Conservation (phyloP, 2,113 vertebrate genomes). For the Callithrix jacchus region DNA sequence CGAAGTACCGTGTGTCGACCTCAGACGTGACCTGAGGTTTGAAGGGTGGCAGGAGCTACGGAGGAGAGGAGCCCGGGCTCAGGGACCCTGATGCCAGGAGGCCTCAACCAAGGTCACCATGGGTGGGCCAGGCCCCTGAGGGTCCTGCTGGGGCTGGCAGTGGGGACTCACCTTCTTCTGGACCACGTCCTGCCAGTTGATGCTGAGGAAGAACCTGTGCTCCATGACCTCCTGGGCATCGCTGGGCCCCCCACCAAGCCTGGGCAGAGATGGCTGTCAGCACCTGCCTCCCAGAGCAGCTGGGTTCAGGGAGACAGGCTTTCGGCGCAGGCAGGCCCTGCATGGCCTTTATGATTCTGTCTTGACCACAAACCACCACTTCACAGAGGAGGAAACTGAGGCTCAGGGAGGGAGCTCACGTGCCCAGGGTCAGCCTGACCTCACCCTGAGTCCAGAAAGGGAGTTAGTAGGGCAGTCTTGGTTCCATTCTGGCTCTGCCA, state of each 20-base stretch:
- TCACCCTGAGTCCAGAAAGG: accelerated
- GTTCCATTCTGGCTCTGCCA: neutral
- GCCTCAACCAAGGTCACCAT: neutral
- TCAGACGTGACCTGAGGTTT: constrained; percentile 96
- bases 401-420: neutral
- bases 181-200: constrained; percentile 95
- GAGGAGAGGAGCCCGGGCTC: constrained; percentile 22
- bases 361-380: neutral
- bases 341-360: neutral
- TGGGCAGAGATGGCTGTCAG: constrained; percentile 72
- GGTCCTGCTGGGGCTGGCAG: neutral
- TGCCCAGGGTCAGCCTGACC: neutral
- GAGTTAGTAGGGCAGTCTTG: accelerated
- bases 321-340: neutral
- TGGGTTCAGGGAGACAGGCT: neutral
- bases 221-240: constrained; percentile 97
- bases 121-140: accelerated
- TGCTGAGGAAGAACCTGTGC: constrained; percentile 92
- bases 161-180: constrained; percentile 89
- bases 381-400: neutral
- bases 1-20: constrained; percentile 95
- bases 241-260: constrained; percentile 91
- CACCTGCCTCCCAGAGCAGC: accelerated
- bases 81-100: neutral
- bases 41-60: constrained; percentile 92